Evolutionary conservation across 1,140 invertebrate species (phyloP), one percentile per base, ranked within the genome.

Genomic region (Diachasma alloeum): DNA sequence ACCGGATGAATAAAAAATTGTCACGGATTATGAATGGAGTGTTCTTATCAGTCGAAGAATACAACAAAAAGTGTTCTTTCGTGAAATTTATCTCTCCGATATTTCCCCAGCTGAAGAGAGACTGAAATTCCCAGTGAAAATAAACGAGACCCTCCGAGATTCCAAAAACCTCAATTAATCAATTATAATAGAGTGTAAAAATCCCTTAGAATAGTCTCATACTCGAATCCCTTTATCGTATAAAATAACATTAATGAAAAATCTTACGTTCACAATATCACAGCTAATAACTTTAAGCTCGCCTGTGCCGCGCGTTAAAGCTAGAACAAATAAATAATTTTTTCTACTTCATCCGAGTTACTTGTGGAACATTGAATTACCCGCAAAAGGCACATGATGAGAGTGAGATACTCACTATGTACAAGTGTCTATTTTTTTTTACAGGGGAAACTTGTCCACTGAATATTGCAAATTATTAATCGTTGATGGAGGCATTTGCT

Each of bases 211-310:
- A n/a, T n/a, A n/a, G n/a, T n/a, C n/a, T n/a, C n/a, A 37, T 9
- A 5, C 36, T 37, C 36, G 36, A 37, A 37, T 37, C 4, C 4
- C 4, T 48, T 48, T 15, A 24, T 31, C 46, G 26, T 48, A n/a
- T 48, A 72, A 59, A 73, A 59, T 15, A 75, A 74, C 70, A 37
- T 76, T 75, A 26, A 69, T 56, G 74, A 42, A 59, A 75, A 75
- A 73, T 46, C 42, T 79, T 73, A 78, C 59, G 71, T 42, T 42
- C 77, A 78, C 79, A 80, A 87, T 88, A 88, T 88, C 87, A 88
- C 87, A 87, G 87, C 84, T 88, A 84, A 86, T 75, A 83, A 87
- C 79, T 82, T 84, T 79, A 85, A 87, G 83, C 83, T 86, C 77
- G 72, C 71, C 69, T 36, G 44, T 69, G 39, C 11, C 36, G 31